A percentile compares a stretch with the other conserved stretches of the same genome.
Evolutionary conservation across 2,797 vertebrate genomes (phyloP).

Genomic region (Pseudotriccus pelzelni): DNA sequence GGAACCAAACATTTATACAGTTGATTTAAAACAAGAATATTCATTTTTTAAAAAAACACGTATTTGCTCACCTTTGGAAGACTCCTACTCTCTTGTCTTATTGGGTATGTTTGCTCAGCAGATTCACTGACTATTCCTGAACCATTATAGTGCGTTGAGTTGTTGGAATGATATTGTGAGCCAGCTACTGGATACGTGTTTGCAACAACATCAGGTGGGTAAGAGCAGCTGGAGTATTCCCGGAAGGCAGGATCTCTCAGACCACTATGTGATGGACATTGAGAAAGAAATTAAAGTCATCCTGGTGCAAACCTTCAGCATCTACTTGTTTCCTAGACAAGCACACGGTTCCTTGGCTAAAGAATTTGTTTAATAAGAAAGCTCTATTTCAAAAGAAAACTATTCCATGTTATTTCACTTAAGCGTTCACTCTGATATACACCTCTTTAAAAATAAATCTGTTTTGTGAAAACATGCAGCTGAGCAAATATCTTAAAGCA

Average conservation of each 20-base stretch:
- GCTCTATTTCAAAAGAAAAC: not conserved
- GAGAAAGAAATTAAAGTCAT: conserved; percentile 46
- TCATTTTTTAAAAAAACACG: not conserved
- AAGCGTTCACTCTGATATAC: not conserved
- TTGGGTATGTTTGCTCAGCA: not conserved
- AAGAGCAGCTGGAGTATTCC: conserved; percentile 48
- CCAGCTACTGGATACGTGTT: conserved; percentile 38
- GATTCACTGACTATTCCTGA: conserved; percentile 29
- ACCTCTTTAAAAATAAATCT: not conserved
- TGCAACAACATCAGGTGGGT: conserved; percentile 44
- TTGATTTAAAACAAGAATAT: not conserved
- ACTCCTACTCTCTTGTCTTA: conserved; percentile 46
- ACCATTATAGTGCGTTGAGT: not conserved
- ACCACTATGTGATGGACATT: conserved; percentile 51
- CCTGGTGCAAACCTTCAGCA: conserved; percentile 25
- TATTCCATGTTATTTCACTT: not conserved
- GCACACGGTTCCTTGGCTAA: not conserved
- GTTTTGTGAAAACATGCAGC: not conserved
- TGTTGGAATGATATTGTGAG: conserved; percentile 25
- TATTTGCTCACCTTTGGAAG: conserved; percentile 66
- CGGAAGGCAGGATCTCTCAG: conserved; percentile 19
- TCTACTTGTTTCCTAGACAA: conserved; percentile 51
- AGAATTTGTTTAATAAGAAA: conserved; percentile 16
- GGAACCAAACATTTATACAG: not conserved
- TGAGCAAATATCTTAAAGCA: not conserved